These are phyloP conservation scores for Drosophila leontia DNA, from an alignment of 1,140 invertebrate genomes.

Conservation along the genomic window DNA sequence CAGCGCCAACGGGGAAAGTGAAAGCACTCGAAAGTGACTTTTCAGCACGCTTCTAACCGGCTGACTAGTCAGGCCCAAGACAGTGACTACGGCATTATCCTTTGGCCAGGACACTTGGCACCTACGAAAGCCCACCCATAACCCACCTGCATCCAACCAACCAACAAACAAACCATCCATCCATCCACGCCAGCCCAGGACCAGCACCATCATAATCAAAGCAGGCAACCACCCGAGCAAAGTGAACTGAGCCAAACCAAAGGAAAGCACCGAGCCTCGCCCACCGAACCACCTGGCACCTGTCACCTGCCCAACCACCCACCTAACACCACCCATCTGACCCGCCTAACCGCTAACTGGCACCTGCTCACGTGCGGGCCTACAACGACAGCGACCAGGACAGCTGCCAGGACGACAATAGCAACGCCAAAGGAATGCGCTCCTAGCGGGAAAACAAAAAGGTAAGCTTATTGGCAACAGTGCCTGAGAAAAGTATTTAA, in stretches of 20 bases:
- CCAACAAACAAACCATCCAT: slow-evolving; percentile 2
- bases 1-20: slow-evolving; percentile 64
- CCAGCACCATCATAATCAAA: slow-evolving; percentile 26
- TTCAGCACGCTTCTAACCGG: slow-evolving; percentile 57
- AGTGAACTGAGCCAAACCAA: slow-evolving; percentile 1
- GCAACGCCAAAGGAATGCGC: slow-evolving; percentile 48
- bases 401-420: slow-evolving; percentile 30
- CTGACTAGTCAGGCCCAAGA: slow-evolving; percentile 54
- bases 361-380: slow-evolving; percentile 53
- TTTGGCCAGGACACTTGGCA: slow-evolving; percentile 27
- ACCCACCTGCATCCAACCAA: neutral
- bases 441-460: slow-evolving; percentile 53
- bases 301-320: slow-evolving; percentile 20
- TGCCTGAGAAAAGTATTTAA: neutral
- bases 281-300: slow-evolving; percentile 11
- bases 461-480: slow-evolving; percentile 59
- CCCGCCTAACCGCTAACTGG: slow-evolving; percentile 64
- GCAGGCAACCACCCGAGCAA: slow-evolving; percentile 20
- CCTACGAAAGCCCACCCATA: slow-evolving; percentile 6
- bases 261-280: slow-evolving; percentile 1
- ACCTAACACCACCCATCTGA: slow-evolving; percentile 29
- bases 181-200: slow-evolving; percentile 1
- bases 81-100: slow-evolving; percentile 41
- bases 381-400: slow-evolving; percentile 25
- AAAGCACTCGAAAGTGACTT: slow-evolving; percentile 78